Conservation (phyloP, 2,113 vertebrate genomes). For the Prunella fulvescens region DNA sequence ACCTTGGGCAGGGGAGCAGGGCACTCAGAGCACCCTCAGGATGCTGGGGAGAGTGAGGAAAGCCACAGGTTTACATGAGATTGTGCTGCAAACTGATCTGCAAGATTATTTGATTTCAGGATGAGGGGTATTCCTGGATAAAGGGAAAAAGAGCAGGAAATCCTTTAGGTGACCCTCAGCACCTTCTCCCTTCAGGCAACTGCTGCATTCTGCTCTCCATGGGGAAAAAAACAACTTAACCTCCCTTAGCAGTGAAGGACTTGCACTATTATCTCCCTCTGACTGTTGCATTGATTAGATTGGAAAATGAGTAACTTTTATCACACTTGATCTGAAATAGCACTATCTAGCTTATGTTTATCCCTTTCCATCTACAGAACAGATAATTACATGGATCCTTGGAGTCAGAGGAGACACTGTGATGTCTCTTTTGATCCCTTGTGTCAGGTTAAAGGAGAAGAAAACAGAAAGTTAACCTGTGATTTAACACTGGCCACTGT, state of each 20-base stretch:
- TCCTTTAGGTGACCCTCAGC: neutral
- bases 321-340: slow-evolving; percentile 37
- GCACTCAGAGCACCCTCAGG: neutral
- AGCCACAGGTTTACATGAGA: neutral
- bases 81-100: neutral
- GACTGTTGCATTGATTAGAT: slow-evolving; percentile 37
- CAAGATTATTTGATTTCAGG: neutral
- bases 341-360: slow-evolving; percentile 7
- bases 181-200: neutral
- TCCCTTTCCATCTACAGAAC: neutral
- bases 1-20: neutral
- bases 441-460: slow-evolving; percentile 13
- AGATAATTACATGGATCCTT: slow-evolving; percentile 12
- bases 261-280: neutral
- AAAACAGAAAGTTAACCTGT: neutral
- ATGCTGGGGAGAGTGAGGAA: neutral
- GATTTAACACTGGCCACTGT: slow-evolving; percentile 28
- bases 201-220: neutral
- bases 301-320: slow-evolving; percentile 61
- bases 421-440: slow-evolving; percentile 33
- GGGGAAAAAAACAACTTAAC: neutral
- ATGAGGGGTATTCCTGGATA: neutral
- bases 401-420: neutral
- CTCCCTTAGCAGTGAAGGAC: neutral
- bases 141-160: neutral